phyloP scores from a whole-genome alignment of 2,113 vertebrate species.

The Todiramphus saurophagus region DNA sequence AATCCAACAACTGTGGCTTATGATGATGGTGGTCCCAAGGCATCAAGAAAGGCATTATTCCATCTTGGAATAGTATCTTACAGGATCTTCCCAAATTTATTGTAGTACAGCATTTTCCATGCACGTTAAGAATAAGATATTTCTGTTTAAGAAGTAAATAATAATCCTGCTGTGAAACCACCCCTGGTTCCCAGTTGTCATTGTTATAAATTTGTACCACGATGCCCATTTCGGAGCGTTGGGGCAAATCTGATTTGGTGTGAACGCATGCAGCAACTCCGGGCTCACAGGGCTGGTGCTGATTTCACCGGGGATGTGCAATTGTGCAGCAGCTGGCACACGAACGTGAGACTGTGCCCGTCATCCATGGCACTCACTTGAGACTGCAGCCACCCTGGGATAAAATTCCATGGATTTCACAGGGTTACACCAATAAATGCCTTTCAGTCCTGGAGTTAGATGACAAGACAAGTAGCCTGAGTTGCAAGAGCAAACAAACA shows the following conservation, averaged over 20 bases:
- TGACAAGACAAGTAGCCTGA: neutral
- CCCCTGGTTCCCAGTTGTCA: neutral
- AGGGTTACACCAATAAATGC: neutral
- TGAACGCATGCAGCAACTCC: fast-evolving
- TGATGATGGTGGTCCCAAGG: neutral
- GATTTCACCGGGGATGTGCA: neutral
- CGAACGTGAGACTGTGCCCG: neutral
- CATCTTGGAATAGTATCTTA: neutral
- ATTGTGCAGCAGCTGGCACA: fast-evolving
- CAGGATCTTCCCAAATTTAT: neutral
- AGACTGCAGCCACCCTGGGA: neutral
- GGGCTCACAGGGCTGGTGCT: neutral
- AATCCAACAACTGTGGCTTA: neutral
- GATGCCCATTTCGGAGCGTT: neutral
- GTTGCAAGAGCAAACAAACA: neutral
- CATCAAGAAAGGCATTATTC: neutral
- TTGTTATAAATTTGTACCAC: neutral
- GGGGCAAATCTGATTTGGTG: neutral
- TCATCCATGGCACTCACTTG: neutral
- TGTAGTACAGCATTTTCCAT: neutral
- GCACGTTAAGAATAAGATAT: neutral
- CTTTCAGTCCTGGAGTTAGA: neutral
- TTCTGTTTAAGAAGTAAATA: neutral
- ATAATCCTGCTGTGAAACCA: neutral
- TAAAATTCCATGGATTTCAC: neutral